Evolutionary conservation across 1,140 invertebrate species (phyloP), one percentile per base, ranked within the genome.

Genomic region (Acromyrmex charruanus): DNA sequence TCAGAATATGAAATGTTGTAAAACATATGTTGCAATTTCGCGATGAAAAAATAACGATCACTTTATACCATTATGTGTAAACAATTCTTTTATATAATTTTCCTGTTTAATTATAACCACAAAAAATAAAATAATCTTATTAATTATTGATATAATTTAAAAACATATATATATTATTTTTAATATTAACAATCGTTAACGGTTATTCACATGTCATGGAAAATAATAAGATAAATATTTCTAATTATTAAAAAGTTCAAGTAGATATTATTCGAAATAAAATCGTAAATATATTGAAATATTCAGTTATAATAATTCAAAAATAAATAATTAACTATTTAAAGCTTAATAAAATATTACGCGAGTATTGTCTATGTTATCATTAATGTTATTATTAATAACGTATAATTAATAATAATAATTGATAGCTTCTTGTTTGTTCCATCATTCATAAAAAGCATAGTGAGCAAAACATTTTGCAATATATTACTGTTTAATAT

Each of bases 401-500:
- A 4, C 6, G 16, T 21, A 31, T 21, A 59, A 14, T 59, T 75
- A 61, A 84, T 61, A 82, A 1, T 39, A 61, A 1, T 39, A 61
- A 14, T 61, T 74, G 53, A 63, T 35, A 61, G 39, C 16, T 49
- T 18, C 16, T 0, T 44, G 5, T 59, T 80, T 51, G 53, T 82
- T 61, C 1, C 18, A 74, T 72, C 35, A 49, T 35, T 81, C 16
- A 58, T 25, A 72, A 84, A 9, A 75, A 75, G 16, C 18, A 4
- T 35, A 12, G 28, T 2, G 39, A 74, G 2, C 12, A 16, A n/a
- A 61, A 74, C 18, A 35, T 39, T 65, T 74, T 39, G 35, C 68
- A 69, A 59, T 72, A 58, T 61, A 66, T 61, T 31, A 44, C 35
- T 82, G 39, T 21, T 61, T 74, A 59, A 75, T 75, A 74, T 59